Base-by-base conservation (phyloP, 2,113 vertebrate species). In the Cariama cristata region DNA sequence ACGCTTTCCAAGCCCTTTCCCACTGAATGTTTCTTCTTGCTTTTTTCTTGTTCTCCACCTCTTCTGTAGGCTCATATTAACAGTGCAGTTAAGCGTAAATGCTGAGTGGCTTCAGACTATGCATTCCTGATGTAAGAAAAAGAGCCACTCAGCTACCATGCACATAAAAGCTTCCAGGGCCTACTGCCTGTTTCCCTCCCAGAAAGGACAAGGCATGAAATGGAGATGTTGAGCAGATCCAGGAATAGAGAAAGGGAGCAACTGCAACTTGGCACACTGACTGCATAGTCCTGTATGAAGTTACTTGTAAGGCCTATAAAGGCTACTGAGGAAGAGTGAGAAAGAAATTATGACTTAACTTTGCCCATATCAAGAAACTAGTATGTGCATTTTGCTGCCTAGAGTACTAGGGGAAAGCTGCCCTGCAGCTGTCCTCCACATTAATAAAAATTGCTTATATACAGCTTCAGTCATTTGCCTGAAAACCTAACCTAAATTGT, bases 401-500 rank as follows among this genome's bases (percentile, higher is more conserved):
- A 59, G 38, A 35, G 47, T 75, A 56, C 24, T 55, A 55, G 18
- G 23, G 40, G 40, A 62, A 94, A 56, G 30, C n/a, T 91, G 49
- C 64, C 67, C 47, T 55, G 16, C 62, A 79, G 66, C 49, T 94
- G 82, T 47, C 47, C 55, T 91, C 42, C 50, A 28, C 32, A 38
- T 83, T 72, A 87, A 81, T 75, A 86, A 86, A 86, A 96, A 77
- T 64, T 82, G 40, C 42, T 89, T 79, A 40, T 38, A 53, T 67
- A 30, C 32, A 66, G 40, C 40, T 71, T 89, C 67, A 79, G 56
- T 73, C n/a, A 42, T 88, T 92, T 91, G 42, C 66, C 47, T 90
- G 86, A 63, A 97, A 95, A 83, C 27, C 17, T 95, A 62, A 86
- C 42, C 27, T 93, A 67, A 86, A 90, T 82, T 81, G 58, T 93